Evolutionary conservation across 2,888 invertebrate genomes (phyloP).

Genomic region (Lasioglossum calceatum): DNA sequence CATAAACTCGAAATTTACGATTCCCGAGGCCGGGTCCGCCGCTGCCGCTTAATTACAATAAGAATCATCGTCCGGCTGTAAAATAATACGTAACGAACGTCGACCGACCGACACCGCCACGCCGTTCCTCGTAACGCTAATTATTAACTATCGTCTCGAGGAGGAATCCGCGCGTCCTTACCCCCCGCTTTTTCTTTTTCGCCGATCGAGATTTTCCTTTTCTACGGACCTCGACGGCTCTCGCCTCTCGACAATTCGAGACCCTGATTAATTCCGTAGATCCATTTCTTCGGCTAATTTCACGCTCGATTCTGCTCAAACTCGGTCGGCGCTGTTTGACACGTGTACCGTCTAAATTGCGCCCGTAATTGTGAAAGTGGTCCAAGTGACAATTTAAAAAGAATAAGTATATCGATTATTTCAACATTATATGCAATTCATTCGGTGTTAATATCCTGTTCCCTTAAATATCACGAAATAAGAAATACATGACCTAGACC

Average conservation of each 20-base stretch:
- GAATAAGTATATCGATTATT: too few species aligned
- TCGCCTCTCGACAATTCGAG: not conserved
- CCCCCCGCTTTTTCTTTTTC: not conserved
- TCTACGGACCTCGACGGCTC: conserved; percentile 3
- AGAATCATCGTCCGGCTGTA: conserved; percentile 57
- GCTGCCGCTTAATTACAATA: conserved; percentile 51
- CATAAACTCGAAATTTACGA: conserved; percentile 57
- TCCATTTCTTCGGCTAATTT: not conserved
- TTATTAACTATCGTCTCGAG: conserved; percentile 49
- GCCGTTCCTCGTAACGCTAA: conserved; percentile 51
- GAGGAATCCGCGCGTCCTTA: conserved; percentile 26
- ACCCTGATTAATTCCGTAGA: not conserved
- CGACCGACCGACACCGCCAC: conserved; percentile 37
- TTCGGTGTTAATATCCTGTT: too few species aligned
- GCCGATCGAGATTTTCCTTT: conserved; percentile 10
- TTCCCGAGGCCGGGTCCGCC: conserved; percentile 20
- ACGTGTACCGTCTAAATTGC: too few species aligned
- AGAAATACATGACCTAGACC: too few species aligned
- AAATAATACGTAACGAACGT: conserved; percentile 57
- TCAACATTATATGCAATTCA: too few species aligned
- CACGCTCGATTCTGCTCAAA: not conserved
- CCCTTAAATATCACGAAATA: too few species aligned
- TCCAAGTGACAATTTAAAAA: too few species aligned
- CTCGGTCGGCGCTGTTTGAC: not conserved
- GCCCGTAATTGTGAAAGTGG: too few species aligned